Evolutionary conservation across 2,113 vertebrate species (phyloP), one percentile per base, ranked within the genome.

Genomic region (Columbina picui): DNA sequence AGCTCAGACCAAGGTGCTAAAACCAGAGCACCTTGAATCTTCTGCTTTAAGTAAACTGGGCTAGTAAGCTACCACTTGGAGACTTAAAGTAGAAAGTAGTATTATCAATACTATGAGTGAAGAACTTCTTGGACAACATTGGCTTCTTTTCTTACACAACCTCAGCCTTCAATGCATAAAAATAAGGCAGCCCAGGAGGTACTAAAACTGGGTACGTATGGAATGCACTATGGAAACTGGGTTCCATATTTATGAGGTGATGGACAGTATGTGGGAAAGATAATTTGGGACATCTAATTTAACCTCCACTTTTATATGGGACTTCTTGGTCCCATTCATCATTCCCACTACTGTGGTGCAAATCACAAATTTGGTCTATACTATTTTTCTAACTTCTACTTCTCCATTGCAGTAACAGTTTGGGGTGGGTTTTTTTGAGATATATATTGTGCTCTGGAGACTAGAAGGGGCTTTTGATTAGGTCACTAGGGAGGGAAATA

Each of bases 181-280:
- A 65, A 64, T 41, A 52, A 78, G 14, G 12, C 6, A 25, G 16
- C 12, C 26, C 15, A 45, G 43, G 18, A 32, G 11, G 3, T 17
- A 6, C 22, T 65, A 39, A 45, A 7, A 2, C 0, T 30, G 18
- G 7, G 2, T 52, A 15, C 3, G 8, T 0, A 1, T n/a, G 23
- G 21, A n/a, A 29, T 43, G 12, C 30, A 8, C 50, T 19, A 0
- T 9, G 27, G 39, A 29, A 69, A 5, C 25, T 10, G 16, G 14
- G 12, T 18, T 55, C 12, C 2, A 6, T 25, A 10, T 71, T 45
- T 57, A 26, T 30, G 57, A 52, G 9, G 22, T 41, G 26, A 7
- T 50, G 20, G 26, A 4, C 23, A 71, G 8, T 29, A 30, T 50
- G 16, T 8, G 56, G 74, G 13, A 53, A 43, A 78, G 32, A 67